These are phyloP conservation scores for Callithrix jacchus DNA, from an alignment of 2,113 vertebrate species.

Conservation along the genomic window DNA sequence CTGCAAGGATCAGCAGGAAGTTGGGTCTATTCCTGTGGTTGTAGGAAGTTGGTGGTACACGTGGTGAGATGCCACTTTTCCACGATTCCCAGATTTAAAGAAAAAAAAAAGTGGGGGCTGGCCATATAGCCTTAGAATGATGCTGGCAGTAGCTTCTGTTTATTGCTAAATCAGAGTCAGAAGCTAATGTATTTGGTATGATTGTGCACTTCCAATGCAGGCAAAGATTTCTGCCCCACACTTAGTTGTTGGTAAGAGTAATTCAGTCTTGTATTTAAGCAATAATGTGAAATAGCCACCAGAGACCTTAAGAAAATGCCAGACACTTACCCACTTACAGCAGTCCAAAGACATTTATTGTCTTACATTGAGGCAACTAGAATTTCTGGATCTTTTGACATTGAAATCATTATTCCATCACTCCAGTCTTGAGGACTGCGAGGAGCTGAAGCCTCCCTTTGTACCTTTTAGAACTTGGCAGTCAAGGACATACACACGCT, in stretches of 20 bases:
- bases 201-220: neutral
- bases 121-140: neutral
- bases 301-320: neutral
- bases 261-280: neutral
- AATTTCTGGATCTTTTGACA: neutral
- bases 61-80: neutral
- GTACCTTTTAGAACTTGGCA: neutral
- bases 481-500: neutral
- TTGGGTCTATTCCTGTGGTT: too few relatives aligned
- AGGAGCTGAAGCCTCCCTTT: neutral
- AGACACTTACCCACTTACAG: neutral
- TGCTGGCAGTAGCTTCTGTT: neutral
- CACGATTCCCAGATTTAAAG: rapidly evolving
- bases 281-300: neutral
- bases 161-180: neutral
- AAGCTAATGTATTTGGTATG: neutral
- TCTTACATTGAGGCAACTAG: neutral
- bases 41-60: neutral
- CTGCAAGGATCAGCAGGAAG: neutral
- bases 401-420: neutral
- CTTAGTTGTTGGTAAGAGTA: neutral
- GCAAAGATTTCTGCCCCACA: neutral
- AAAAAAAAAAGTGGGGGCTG: neutral
- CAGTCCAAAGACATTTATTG: neutral
- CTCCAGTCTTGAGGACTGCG: neutral